Conservation (phyloP, 2,113 vertebrate species). For the Zapus hudsonius region DNA sequence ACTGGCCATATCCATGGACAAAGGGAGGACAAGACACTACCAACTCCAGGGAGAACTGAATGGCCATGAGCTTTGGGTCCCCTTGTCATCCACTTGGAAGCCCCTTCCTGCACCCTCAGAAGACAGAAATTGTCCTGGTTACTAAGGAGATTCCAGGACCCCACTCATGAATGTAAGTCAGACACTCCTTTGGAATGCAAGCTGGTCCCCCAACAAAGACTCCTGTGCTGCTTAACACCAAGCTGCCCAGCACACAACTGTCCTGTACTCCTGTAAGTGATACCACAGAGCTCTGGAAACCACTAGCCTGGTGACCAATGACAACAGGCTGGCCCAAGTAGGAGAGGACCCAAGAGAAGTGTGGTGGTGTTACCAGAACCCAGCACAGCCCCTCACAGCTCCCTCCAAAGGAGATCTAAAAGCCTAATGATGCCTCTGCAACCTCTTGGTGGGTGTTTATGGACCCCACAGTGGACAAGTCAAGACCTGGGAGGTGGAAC, state of each 20-base stretch:
- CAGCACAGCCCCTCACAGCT: rapidly evolving
- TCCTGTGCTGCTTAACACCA: constrained; percentile 52
- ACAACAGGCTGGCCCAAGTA: not conserved
- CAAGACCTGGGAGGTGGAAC: rapidly evolving
- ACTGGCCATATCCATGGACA: not conserved
- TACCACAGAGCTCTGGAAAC: constrained; percentile 71
- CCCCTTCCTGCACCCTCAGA: not conserved
- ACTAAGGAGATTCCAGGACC: not conserved
- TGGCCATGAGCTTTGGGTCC: rapidly evolving
- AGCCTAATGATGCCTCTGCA: rapidly evolving
- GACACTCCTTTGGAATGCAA: rapidly evolving
- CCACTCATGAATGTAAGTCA: not conserved
- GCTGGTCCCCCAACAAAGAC: not conserved
- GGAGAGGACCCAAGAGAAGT: not conserved
- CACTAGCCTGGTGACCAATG: constrained; percentile 72
- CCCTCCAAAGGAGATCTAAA: not conserved
- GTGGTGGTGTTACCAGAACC: rapidly evolving
- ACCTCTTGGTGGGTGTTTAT: rapidly evolving
- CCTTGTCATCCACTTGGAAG: not conserved
- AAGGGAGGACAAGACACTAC: not conserved
- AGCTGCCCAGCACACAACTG: not conserved
- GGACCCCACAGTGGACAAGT: not conserved
- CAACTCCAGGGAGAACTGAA: not conserved
- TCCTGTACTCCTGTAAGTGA: not conserved
- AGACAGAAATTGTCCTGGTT: rapidly evolving